phyloP scores from a whole-genome alignment of 2,113 vertebrate species.

The Axis porcinus region DNA sequence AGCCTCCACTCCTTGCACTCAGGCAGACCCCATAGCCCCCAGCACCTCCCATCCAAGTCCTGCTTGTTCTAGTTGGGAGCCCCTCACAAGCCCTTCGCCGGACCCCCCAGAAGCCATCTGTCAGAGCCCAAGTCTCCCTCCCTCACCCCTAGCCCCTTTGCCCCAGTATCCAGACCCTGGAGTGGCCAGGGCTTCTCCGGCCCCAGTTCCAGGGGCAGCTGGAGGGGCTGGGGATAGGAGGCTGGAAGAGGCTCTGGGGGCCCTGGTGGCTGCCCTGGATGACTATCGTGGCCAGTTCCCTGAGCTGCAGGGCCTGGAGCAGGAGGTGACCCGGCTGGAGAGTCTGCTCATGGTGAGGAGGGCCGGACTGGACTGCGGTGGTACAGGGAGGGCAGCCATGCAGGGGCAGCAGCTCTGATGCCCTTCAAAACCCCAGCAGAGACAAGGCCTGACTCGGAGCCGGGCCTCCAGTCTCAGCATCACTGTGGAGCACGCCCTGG shows the following conservation, averaged over 20 bases:
- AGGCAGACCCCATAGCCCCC: not conserved
- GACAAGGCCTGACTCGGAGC: conserved; percentile 86
- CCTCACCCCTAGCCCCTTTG: not conserved
- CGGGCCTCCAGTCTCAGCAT: conserved; percentile 93
- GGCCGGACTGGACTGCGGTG: not conserved
- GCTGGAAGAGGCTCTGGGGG: conserved; percentile 87
- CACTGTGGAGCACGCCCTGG: conserved; percentile 92
- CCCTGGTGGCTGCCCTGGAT: conserved; percentile 88
- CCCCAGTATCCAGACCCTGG: conserved; percentile 34
- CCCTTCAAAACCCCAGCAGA: conserved; percentile 73
- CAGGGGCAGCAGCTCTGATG: not conserved
- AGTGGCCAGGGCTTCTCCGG: not conserved
- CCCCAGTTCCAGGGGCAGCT: conserved; percentile 36
- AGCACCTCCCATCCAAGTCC: not conserved
- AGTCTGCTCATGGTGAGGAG: conserved; percentile 89
- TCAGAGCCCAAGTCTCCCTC: not conserved
- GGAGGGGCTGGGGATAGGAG: conserved; percentile 76
- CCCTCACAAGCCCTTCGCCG: not conserved
- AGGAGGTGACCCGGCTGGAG: conserved; percentile 90
- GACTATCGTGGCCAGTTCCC: conserved; percentile 97
- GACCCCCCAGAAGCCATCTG: not conserved
- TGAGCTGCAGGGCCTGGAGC: conserved; percentile 91
- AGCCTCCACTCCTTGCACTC: not conserved
- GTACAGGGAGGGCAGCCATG: not conserved
- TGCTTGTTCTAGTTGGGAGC: conserved; percentile 3